Evolutionary conservation across 2,888 invertebrate genomes (phyloP).

Genomic region (Bugulina stolonifera): DNA sequence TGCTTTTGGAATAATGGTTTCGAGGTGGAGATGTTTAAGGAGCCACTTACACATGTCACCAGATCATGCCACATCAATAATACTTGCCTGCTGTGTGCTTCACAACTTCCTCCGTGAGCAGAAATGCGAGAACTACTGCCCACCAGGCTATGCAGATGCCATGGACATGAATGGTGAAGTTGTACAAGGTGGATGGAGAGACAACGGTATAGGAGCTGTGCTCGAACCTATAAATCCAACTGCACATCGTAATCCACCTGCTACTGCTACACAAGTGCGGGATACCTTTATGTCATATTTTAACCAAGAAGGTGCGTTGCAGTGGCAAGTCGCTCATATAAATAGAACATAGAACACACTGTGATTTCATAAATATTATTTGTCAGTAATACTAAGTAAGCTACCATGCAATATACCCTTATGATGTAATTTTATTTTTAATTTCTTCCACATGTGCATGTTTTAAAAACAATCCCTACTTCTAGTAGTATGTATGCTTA

Average conservation of each 20-base stretch:
- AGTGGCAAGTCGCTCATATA: background rate
- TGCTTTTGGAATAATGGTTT: background rate
- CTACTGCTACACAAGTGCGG: background rate
- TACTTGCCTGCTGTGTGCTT: background rate
- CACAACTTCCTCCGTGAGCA: background rate
- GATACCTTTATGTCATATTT: background rate
- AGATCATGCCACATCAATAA: background rate
- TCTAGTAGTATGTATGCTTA: background rate
- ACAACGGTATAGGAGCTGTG: background rate
- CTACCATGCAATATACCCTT: background rate
- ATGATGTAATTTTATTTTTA: background rate
- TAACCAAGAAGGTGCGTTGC: background rate
- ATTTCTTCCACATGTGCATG: background rate
- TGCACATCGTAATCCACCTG: background rate
- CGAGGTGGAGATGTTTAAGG: background rate
- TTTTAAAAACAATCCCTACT: background rate
- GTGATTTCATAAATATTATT: background rate
- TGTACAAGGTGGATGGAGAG: background rate
- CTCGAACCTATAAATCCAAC: background rate
- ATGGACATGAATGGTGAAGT: background rate
- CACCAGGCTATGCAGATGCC: background rate
- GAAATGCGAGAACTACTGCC: background rate
- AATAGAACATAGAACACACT: background rate
- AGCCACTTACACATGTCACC: background rate
- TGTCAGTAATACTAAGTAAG: background rate